Conservation (phyloP, 2,888 invertebrate species). For the Argyresthia goedartella region DNA sequence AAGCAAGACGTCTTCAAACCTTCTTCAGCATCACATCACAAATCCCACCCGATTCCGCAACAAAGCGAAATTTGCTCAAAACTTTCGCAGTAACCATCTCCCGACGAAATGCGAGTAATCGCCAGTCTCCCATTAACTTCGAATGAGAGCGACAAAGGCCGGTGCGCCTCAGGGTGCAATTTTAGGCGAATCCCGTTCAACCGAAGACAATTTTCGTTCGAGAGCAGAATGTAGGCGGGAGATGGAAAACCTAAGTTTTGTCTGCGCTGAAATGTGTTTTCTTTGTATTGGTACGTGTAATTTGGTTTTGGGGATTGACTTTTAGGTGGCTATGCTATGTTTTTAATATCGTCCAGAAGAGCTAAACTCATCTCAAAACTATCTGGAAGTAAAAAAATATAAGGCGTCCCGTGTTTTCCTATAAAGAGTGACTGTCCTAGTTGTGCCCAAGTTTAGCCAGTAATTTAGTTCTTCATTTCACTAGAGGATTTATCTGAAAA, state of each 20-base stretch:
- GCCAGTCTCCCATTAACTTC: not conserved
- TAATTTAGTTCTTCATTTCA: no score
- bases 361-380: no score
- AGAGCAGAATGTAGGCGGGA: not conserved
- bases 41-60: not conserved
- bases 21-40: not conserved
- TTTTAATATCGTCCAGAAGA: no score
- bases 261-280: not conserved
- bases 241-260: not conserved
- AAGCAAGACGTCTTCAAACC: no score
- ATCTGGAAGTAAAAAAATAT: no score
- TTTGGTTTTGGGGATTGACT: not conserved
- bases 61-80: constrained; percentile 1
- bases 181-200: not conserved
- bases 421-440: no score
- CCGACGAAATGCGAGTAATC: constrained; percentile 1
- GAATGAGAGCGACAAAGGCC: not conserved
- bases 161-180: constrained; percentile 2
- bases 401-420: no score
- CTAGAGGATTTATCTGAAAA: no score
- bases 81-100: not conserved
- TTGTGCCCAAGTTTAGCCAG: no score
- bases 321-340: not conserved
- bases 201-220: not conserved
- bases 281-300: no score